phyloP scores from a whole-genome alignment of 2,113 vertebrate species.

The Australoheros scitulus region DNA sequence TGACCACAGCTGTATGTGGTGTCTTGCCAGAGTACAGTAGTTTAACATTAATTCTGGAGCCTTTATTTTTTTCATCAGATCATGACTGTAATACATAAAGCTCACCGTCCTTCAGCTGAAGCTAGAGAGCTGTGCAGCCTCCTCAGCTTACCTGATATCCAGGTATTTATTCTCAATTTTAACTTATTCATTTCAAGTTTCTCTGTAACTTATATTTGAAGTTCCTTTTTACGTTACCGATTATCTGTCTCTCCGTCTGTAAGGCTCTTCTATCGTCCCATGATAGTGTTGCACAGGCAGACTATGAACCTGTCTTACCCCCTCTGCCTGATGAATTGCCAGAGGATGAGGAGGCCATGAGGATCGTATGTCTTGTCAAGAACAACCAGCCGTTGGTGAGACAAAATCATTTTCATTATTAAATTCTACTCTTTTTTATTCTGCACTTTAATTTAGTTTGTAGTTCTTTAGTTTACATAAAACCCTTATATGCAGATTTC shows the following conservation, averaged over 20 bases:
- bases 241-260: neutral
- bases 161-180: conserved; percentile 64
- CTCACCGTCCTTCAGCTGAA: conserved; percentile 74
- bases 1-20: too few relatives aligned
- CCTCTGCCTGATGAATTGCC: conserved; percentile 86
- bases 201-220: neutral
- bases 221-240: neutral
- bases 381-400: conserved; percentile 92
- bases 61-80: conserved; percentile 49
- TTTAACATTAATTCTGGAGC: neutral
- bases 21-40: neutral
- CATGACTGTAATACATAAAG: conserved; percentile 37
- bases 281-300: conserved; percentile 87
- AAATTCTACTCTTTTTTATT: neutral
- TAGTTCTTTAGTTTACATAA: neutral
- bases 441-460: neutral
- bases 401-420: neutral
- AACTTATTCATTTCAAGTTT: neutral
- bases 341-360: conserved; percentile 88
- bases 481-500: neutral
- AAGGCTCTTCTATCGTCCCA: conserved; percentile 89
- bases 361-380: conserved; percentile 91
- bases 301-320: conserved; percentile 87
- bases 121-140: conserved; percentile 82
- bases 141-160: conserved; percentile 83